A percentile compares a stretch with the other conserved stretches of the same genome.
Conservation (phyloP, 2,113 vertebrate genomes). For the Tor tambroides region DNA sequence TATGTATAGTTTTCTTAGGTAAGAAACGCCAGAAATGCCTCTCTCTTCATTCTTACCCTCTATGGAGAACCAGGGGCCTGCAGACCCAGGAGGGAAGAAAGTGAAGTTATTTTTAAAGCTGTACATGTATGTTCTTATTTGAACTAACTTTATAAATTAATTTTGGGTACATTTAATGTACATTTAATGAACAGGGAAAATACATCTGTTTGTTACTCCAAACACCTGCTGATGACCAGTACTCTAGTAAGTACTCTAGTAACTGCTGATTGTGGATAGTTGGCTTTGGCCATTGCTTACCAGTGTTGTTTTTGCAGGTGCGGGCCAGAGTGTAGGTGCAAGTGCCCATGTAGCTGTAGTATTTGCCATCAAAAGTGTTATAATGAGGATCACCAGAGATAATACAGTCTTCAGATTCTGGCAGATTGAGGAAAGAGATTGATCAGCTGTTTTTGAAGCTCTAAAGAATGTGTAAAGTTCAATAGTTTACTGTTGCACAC, state of each 20-base stretch:
- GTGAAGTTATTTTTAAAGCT: constrained; percentile 67
- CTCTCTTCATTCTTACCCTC: constrained; percentile 79
- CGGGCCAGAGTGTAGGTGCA: constrained; percentile 82
- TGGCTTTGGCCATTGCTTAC: constrained; percentile 50
- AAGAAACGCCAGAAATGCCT: constrained; percentile 71
- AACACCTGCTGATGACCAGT: background rate
- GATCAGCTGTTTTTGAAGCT: background rate
- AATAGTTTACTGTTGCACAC: background rate
- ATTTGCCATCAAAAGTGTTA: constrained; percentile 81
- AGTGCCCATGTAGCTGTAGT: constrained; percentile 85
- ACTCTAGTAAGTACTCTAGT: background rate
- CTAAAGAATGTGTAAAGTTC: background rate
- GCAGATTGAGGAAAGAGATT: background rate
- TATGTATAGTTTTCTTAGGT: constrained; percentile 76
- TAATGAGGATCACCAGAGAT: constrained; percentile 88
- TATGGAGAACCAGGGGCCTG: constrained; percentile 82
- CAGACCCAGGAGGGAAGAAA: constrained; percentile 65
- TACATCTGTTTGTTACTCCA: background rate
- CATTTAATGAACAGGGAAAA: background rate
- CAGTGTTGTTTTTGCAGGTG: constrained; percentile 73
- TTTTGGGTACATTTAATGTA: background rate
- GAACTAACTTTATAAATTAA: background rate
- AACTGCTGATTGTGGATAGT: background rate
- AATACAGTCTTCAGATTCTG: constrained; percentile 77
- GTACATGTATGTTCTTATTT: background rate